phyloP scores from a whole-genome alignment of 1,140 invertebrate genomes.

The Ridgeia piscesae region DNA sequence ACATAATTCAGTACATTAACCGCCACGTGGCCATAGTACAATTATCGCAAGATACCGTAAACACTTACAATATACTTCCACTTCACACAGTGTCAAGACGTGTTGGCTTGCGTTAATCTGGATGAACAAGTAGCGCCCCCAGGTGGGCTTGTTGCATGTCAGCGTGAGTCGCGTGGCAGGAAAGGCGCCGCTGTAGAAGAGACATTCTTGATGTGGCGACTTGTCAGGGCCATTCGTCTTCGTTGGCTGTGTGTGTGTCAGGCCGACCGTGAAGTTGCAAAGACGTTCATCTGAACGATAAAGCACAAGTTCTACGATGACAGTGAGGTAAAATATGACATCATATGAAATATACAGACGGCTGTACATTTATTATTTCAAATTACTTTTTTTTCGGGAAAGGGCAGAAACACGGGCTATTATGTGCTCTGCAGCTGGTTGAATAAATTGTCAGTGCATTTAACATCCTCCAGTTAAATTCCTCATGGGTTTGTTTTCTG shows the following conservation, averaged over 20 bases:
- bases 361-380: no score
- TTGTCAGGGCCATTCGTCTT: not conserved
- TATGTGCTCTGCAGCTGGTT: no score
- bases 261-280: not conserved
- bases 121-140: not conserved
- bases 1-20: no score
- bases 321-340: no score
- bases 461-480: no score
- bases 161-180: not conserved
- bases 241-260: not conserved
- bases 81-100: not conserved
- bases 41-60: no score
- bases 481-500: no score
- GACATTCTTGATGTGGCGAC: not conserved
- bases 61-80: not conserved
- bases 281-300: not conserved
- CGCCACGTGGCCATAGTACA: no score
- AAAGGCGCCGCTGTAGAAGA: not conserved
- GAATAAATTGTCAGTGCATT: no score
- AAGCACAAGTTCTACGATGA: not conserved
- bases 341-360: no score
- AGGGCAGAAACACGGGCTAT: no score
- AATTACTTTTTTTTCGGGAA: no score
- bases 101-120: not conserved
- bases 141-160: not conserved